Base-by-base conservation (phyloP, 2,797 vertebrate genomes). In the Myioborus melanocephalus region DNA sequence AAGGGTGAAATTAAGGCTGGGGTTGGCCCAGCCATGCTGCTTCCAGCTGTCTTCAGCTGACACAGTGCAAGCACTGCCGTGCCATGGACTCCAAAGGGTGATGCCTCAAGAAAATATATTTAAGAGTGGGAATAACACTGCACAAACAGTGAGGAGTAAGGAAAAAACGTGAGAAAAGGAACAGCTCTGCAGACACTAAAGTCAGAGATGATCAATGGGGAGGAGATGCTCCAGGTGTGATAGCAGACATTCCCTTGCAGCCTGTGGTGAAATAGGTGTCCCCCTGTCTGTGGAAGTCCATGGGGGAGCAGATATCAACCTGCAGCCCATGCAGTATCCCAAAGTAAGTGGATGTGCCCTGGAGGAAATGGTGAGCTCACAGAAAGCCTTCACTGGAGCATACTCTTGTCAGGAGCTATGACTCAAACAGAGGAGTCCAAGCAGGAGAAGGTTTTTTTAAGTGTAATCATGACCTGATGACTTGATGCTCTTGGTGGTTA, bases 21-120 rank as follows among this genome's bases (percentile, higher is more conserved):
- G 30, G 2, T 16, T 65, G 15, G 2, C 35, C 3, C 0, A 2
- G 10, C 12, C 34, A 10, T 24, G 9, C 2, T 14, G 2, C 6
- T 60, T 61, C 30, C 37, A 46, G 63, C 2, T 8, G 1, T 16
- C 19, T 55, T 32, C 20, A 28, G 6, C 19, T 14, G 11, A 49
- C 44, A 41, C 12, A 8, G 10, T 6, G 17, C 4, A 4, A 34
- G 21, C 18, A 14, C 2, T 32, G 12, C 71, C 39, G 12, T 35
- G 21, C 19, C 8, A 32, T 41, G 12, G 16, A 35, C 24, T 14
- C 8, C 10, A 52, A 20, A 18, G 19, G 6, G 2, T 47, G 22
- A 6, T 6, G 6, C 23, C 20, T 64, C 28, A 16, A 6, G 26
- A 41, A 49, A 55, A 1, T 1, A 0, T 16, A 8, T 56, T 61